Conservation (phyloP, 2,797 vertebrate species). For the Acrossocheilus wenchowensis region DNA sequence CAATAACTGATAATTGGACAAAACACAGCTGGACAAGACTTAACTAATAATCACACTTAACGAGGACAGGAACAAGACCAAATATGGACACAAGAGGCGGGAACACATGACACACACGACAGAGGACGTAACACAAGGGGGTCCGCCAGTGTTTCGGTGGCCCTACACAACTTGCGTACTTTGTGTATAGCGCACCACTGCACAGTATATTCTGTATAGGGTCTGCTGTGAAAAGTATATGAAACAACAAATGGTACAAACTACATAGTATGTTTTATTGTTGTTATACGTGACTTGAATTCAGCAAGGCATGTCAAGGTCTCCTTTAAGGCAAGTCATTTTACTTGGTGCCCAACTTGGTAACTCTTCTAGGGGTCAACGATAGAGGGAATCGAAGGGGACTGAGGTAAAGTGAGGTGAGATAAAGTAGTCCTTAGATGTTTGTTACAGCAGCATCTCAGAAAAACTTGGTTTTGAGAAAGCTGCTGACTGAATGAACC, state of each 20-base stretch:
- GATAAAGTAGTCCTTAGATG: not conserved
- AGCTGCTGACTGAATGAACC: not conserved
- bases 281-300: not conserved
- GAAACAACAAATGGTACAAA: not conserved
- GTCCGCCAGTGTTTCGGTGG: too few relatives aligned
- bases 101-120: too few relatives aligned
- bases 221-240: not conserved
- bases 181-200: not conserved
- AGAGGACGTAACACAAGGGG: too few relatives aligned
- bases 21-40: too few relatives aligned
- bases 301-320: not conserved
- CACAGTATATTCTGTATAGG: not conserved
- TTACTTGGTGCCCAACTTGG: not conserved
- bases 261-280: not conserved
- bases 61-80: too few relatives aligned
- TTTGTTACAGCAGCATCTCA: not conserved
- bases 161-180: not conserved
- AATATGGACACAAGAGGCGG: too few relatives aligned
- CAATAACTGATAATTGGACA: too few relatives aligned
- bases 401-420: not conserved
- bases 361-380: not conserved
- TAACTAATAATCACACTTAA: too few relatives aligned
- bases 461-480: not conserved
- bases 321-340: not conserved
- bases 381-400: not conserved